Evolutionary conservation across 2,888 invertebrate species (phyloP).

Genomic region (Geophilus truncorum): DNA sequence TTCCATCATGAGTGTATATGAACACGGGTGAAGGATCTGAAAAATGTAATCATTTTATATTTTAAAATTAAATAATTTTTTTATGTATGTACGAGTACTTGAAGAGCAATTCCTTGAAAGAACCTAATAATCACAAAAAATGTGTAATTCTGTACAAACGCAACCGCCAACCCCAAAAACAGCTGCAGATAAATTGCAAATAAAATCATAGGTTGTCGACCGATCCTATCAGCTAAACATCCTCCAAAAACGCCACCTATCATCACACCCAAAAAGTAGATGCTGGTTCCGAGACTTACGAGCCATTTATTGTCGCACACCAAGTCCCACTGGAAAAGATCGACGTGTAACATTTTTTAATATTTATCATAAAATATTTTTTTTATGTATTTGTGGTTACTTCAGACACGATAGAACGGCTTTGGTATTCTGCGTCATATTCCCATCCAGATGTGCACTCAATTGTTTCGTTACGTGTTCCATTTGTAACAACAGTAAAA

Average conservation of each 20-base stretch:
- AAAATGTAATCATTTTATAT: not conserved
- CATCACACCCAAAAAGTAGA: constrained; percentile 32
- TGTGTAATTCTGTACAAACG: constrained; percentile 5
- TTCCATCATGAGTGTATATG: constrained; percentile 54
- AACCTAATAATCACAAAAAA: constrained; percentile 19
- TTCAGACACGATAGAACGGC: not conserved
- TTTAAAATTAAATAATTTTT: no score
- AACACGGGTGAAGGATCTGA: not conserved
- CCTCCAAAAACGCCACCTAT: constrained; percentile 10
- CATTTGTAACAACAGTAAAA: not conserved
- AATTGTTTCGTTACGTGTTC: not conserved
- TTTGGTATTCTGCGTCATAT: not conserved
- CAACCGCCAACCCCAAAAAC: not conserved
- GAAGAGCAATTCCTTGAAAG: constrained; percentile 1
- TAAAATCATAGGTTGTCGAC: constrained; percentile 7
- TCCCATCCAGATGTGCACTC: not conserved
- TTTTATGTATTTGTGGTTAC: not conserved
- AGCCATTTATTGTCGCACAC: constrained; percentile 9
- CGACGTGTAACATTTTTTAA: not conserved
- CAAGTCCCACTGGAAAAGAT: constrained; percentile 25
- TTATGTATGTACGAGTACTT: not conserved
- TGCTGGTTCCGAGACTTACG: not conserved
- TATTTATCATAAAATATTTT: not conserved
- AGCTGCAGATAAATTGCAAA: not conserved
- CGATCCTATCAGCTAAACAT: not conserved